phyloP scores from a whole-genome alignment of 92 coral and sea anemone species.

The Hydrozoanthus gracilis region DNA sequence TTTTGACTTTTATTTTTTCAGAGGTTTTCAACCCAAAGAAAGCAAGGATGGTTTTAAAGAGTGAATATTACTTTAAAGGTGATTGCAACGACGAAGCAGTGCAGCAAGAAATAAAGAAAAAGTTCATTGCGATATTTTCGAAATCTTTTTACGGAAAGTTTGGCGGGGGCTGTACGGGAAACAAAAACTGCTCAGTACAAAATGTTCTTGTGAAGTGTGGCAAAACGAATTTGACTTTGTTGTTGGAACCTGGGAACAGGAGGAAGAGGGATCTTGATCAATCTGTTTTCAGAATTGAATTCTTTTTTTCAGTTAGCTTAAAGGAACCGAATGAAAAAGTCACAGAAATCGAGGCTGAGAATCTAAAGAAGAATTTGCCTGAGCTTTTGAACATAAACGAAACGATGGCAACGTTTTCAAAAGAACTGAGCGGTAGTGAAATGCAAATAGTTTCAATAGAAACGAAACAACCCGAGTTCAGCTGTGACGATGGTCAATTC shows the following conservation, averaged over 20 bases:
- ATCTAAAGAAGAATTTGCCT: conserved; percentile 18
- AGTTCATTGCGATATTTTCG: neutral
- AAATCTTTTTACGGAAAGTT: neutral
- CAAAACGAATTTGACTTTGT: neutral
- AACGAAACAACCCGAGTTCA: neutral
- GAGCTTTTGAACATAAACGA: neutral
- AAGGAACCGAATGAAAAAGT: conserved; percentile 9
- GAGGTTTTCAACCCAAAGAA: conserved; percentile 2
- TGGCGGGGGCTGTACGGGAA: neutral
- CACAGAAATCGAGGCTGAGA: conserved; percentile 9
- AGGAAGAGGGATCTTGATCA: neutral
- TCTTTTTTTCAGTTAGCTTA: neutral
- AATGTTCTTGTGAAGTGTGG: conserved; percentile 19
- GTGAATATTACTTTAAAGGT: conserved; percentile 1
- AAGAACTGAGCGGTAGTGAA: neutral
- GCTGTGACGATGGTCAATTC: conserved; percentile 12
- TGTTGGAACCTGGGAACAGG: neutral
- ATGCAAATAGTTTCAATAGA: neutral
- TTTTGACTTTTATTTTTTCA: neutral
- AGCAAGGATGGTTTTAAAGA: neutral
- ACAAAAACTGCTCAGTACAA: neutral
- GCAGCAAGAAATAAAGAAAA: conserved; percentile 10
- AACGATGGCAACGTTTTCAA: neutral
- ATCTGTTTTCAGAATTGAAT: neutral
- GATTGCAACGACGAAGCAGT: conserved; percentile 9